A percentile compares a stretch with the other conserved stretches of the same genome.
Conservation (phyloP, 2,888 invertebrate genomes). For the Trichopoda pennipes region DNA sequence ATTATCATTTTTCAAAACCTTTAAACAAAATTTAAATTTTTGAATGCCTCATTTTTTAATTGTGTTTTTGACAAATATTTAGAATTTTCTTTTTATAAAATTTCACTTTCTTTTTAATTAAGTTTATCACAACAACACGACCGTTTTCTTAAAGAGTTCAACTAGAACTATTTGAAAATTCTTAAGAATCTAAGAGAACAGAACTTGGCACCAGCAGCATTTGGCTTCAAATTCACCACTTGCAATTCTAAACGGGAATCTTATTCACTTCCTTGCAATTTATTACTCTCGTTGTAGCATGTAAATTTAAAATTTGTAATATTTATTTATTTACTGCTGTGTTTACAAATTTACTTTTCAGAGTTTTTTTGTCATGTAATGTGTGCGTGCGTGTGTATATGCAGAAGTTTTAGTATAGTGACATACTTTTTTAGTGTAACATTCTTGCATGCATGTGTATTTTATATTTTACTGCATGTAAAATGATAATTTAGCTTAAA, state of each 20-base stretch:
- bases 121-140: constrained; percentile 4
- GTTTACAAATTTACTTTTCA: constrained; percentile 18
- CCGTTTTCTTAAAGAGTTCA: constrained; percentile 52
- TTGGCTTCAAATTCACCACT: constrained; percentile 48
- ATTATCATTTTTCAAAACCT: no score
- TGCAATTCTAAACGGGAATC: neutral
- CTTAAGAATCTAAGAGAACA: neutral
- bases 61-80: neutral
- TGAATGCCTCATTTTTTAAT: no score
- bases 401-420: neutral
- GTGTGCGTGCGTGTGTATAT: neutral
- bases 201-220: neutral
- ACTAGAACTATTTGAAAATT: constrained; percentile 48
- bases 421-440: neutral
- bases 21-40: no score
- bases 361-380: neutral
- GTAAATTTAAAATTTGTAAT: constrained; percentile 14
- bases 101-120: neutral
- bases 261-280: constrained; percentile 25
- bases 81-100: neutral
- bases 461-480: constrained; percentile 42
- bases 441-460: neutral
- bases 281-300: constrained; percentile 15
- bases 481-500: constrained; percentile 54
- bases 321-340: constrained; percentile 12